These are phyloP conservation scores for Ooceraea biroi DNA, from an alignment of 1,140 invertebrate genomes.

Conservation along the genomic window DNA sequence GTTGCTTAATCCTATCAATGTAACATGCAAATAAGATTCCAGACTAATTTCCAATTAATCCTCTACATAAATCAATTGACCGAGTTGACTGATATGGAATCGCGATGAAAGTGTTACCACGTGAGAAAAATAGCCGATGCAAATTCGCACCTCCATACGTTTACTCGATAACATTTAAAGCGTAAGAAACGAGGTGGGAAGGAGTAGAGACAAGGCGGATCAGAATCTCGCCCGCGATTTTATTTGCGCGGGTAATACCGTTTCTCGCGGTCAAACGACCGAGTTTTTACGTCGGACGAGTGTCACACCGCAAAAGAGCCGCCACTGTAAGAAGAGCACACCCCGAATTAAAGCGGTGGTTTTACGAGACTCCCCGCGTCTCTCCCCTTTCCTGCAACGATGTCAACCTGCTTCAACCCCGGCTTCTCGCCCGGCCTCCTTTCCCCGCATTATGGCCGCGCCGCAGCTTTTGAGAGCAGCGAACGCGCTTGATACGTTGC, in stretches of 20 bases:
- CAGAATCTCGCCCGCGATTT: conserved; percentile 1
- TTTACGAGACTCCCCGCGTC: not conserved
- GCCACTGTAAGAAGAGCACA: conserved; percentile 23
- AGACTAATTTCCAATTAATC: too few relatives aligned
- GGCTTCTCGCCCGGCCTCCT: not conserved
- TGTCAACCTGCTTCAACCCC: not conserved
- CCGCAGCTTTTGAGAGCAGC: conserved; percentile 47
- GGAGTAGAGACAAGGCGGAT: not conserved
- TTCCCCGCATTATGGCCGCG: conserved; percentile 25
- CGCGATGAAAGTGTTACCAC: too few relatives aligned
- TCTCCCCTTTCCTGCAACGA: too few relatives aligned
- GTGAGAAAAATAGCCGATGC: too few relatives aligned
- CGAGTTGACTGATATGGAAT: too few relatives aligned
- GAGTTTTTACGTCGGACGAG: conserved; percentile 24
- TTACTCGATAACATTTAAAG: not conserved
- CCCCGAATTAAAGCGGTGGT: conserved; percentile 44
- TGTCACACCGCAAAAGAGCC: conserved; percentile 25
- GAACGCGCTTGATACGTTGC: conserved; percentile 72
- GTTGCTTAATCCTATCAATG: not conserved
- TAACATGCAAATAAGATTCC: not conserved
- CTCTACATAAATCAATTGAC: too few relatives aligned
- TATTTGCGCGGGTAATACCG: conserved; percentile 18
- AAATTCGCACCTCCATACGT: too few relatives aligned
- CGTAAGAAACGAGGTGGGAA: not conserved
- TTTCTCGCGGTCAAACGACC: conserved; percentile 22